phyloP scores from a whole-genome alignment of 1,140 invertebrate species.

The Linepithema humile region DNA sequence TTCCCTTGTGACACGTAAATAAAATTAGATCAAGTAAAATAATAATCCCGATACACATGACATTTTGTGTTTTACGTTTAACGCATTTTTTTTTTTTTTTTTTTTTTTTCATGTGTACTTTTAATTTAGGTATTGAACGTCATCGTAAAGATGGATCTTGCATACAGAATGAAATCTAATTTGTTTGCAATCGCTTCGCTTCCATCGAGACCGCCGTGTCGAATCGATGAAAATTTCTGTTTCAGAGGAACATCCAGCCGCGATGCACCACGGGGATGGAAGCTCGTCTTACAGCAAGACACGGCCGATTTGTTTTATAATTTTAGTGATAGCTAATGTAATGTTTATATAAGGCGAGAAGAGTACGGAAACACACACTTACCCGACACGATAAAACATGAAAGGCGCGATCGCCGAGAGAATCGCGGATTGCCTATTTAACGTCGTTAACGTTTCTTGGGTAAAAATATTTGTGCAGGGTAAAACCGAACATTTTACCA shows the following conservation, averaged over 20 bases:
- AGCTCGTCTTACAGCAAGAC: slow-evolving; percentile 71
- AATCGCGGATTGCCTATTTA: slow-evolving; percentile 57
- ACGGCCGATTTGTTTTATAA: slow-evolving; percentile 73
- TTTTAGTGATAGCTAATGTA: slow-evolving; percentile 74
- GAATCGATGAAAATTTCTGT: slow-evolving; percentile 67
- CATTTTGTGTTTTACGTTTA: neutral
- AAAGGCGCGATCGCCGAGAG: slow-evolving; percentile 28
- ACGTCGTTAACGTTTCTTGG: slow-evolving; percentile 65
- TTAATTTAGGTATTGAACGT: neutral
- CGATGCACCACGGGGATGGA: slow-evolving; percentile 84
- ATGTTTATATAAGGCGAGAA: slow-evolving; percentile 75
- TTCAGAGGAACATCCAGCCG: slow-evolving; percentile 84
- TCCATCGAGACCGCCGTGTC: neutral
- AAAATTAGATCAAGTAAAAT: neutral
- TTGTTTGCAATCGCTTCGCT: neutral
- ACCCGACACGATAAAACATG: slow-evolving; percentile 37
- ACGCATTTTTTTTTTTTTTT: neutral
- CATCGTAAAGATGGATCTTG: neutral
- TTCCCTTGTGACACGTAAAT: neutral
- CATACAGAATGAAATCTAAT: slow-evolving; percentile 16
- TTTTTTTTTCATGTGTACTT: neutral
- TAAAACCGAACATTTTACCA: slow-evolving; percentile 75
- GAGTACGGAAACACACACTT: neutral
- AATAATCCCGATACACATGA: neutral
- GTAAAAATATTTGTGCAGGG: slow-evolving; percentile 76